Conservation (phyloP, 2,113 vertebrate genomes). For the Takifugu bimaculatus region DNA sequence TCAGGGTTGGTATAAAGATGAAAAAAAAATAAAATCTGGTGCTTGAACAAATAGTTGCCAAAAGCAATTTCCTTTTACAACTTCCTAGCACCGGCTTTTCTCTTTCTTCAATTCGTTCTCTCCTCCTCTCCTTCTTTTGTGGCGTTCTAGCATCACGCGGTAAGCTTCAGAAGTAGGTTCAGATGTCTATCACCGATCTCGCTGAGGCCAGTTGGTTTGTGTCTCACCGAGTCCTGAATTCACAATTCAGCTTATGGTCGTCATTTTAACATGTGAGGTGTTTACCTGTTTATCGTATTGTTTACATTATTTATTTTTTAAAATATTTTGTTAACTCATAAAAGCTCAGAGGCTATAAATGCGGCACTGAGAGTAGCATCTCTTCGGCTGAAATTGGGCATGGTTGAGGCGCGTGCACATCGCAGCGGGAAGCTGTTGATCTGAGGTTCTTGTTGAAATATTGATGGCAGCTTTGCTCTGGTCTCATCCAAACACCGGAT, state of each 20-base stretch:
- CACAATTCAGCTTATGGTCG: conserved; percentile 19
- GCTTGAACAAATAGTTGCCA: conserved; percentile 99
- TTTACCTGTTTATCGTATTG: neutral
- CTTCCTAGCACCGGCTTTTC: conserved; percentile 83
- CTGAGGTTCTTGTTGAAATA: conserved; percentile 59
- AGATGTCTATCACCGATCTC: conserved; percentile 72
- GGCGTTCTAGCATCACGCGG: conserved; percentile 76
- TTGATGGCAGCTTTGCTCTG: conserved; percentile 44
- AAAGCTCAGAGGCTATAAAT: neutral
- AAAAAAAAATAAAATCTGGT: conserved; percentile 75
- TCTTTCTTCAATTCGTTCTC: conserved; percentile 50
- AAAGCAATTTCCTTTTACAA: conserved; percentile 98
- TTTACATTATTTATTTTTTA: conserved; percentile 10
- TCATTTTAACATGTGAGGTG: conserved; percentile 11
- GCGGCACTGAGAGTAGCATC: conserved; percentile 24
- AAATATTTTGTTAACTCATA: conserved; percentile 17
- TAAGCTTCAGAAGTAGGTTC: conserved; percentile 78
- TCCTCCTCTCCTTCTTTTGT: conserved; percentile 21
- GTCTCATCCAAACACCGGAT: conserved; percentile 34
- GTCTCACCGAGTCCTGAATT: conserved; percentile 28
- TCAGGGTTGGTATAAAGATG: conserved; percentile 83
- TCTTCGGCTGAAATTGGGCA: conserved; percentile 27
- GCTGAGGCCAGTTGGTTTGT: conserved; percentile 39
- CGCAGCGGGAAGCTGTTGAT: conserved; percentile 43
- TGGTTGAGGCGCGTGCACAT: conserved; percentile 27